These are phyloP conservation scores for Paralinhomoeus sp. DNA, from an alignment of 2,888 invertebrate species.

Conservation along the genomic window DNA sequence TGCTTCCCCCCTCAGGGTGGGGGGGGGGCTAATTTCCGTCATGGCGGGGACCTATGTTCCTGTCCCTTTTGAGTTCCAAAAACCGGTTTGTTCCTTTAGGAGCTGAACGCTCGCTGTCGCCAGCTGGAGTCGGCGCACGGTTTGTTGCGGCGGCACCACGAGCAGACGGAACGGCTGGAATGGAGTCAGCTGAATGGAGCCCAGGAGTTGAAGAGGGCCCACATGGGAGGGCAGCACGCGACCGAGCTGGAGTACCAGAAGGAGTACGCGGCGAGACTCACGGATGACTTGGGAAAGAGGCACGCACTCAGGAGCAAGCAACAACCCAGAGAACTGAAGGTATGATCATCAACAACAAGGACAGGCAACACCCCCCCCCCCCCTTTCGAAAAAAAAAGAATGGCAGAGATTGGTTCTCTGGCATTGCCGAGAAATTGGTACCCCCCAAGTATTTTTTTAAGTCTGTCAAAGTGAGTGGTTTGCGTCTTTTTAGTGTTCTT, in stretches of 20 bases:
- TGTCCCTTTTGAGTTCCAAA: background rate
- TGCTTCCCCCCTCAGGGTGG: too few relatives aligned
- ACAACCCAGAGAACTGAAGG: conserved; percentile 93
- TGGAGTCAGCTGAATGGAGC: conserved; percentile 82
- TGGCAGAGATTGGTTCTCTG: too few relatives aligned
- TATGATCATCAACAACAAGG: too few relatives aligned
- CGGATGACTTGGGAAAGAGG: conserved; percentile 78
- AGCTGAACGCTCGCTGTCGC: conserved; percentile 47
- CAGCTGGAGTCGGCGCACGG: conserved; percentile 70
- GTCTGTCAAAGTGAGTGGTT: too few relatives aligned
- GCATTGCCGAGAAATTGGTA: too few relatives aligned
- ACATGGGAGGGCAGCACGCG: conserved; percentile 6
- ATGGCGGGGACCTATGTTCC: too few relatives aligned
- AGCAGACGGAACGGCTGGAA: conserved; percentile 83
- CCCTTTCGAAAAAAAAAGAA: too few relatives aligned
- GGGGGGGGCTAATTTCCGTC: too few relatives aligned
- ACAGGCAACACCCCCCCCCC: too few relatives aligned
- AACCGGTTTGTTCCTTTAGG: conserved; percentile 39
- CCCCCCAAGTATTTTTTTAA: too few relatives aligned
- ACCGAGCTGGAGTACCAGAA: conserved; percentile 22
- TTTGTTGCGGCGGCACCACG: conserved; percentile 81
- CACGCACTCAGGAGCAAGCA: conserved; percentile 89
- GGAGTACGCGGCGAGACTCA: conserved; percentile 80
- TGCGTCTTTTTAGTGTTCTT: too few relatives aligned
- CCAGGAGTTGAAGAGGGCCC: conserved; percentile 39